Evolutionary conservation across 2,888 invertebrate genomes (phyloP).

Genomic region (Luperina nickerlii): DNA sequence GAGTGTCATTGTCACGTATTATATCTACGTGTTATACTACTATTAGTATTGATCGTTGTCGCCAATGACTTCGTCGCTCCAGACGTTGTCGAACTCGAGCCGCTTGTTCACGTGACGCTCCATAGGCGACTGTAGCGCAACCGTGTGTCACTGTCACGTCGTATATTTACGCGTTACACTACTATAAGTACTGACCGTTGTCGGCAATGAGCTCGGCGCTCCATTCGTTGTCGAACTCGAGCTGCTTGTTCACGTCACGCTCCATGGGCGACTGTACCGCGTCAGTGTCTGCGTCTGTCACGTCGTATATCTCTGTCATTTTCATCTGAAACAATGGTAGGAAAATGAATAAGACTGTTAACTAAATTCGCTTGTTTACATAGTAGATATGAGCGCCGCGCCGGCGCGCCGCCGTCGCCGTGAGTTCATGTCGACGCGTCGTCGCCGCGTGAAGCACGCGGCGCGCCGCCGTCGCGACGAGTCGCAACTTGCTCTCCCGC

Average conservation of each 20-base stretch:
- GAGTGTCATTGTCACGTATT: slow-evolving; percentile 5
- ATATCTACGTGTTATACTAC: slow-evolving; percentile 20
- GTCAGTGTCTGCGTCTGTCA: slow-evolving; percentile 93
- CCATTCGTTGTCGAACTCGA: slow-evolving; percentile 92
- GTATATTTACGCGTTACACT: slow-evolving; percentile 1
- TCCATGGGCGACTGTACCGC: slow-evolving; percentile 91
- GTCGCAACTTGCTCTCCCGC: too few relatives aligned
- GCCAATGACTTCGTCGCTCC: slow-evolving; percentile 89
- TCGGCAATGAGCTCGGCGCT: slow-evolving; percentile 88
- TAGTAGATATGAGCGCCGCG: too few relatives aligned
- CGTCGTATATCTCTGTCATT: slow-evolving; percentile 97
- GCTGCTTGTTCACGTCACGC: slow-evolving; percentile 90
- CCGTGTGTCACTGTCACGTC: slow-evolving; percentile 74
- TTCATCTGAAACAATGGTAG: slow-evolving; percentile 90
- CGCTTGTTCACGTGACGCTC: slow-evolving; percentile 91
- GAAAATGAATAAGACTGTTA: background rate
- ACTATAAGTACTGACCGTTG: slow-evolving; percentile 71
- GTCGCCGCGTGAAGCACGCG: too few relatives aligned
- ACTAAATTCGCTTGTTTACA: background rate
- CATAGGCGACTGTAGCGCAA: slow-evolving; percentile 91
- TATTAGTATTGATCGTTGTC: slow-evolving; percentile 73
- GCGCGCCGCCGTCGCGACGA: too few relatives aligned
- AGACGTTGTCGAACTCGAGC: slow-evolving; percentile 92
- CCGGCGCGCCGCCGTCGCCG: too few relatives aligned
- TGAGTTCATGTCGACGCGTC: too few relatives aligned